Conservation (phyloP, 2,888 invertebrate species). For the Azorinus chamasolen region DNA sequence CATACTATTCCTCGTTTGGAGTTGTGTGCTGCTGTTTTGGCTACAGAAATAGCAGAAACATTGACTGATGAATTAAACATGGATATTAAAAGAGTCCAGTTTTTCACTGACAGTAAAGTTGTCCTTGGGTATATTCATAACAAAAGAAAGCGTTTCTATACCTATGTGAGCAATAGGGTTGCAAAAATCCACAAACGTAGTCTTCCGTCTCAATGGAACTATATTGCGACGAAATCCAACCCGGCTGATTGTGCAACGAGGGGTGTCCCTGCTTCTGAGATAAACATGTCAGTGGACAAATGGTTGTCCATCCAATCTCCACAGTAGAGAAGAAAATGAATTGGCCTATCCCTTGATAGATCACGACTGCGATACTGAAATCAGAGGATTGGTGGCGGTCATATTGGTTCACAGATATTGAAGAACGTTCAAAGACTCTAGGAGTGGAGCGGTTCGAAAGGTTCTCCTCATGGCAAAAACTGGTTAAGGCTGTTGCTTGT, state of each 20-base stretch:
- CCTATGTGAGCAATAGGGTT: not conserved
- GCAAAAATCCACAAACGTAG: no score
- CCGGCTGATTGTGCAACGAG: no score
- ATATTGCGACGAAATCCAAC: not conserved
- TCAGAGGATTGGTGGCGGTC: constrained; percentile 31
- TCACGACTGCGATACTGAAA: constrained; percentile 33
- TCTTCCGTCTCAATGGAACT: no score
- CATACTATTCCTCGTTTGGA: constrained; percentile 67
- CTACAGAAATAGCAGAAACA: constrained; percentile 46
- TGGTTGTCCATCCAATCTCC: no score
- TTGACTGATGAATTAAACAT: constrained; percentile 40
- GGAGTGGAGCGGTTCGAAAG: constrained; percentile 39
- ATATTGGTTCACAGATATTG: no score
- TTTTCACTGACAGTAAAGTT: constrained; percentile 46
- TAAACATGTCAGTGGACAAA: no score
- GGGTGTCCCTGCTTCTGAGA: no score
- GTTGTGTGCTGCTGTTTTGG: constrained; percentile 64
- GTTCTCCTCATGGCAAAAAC: constrained; percentile 53
- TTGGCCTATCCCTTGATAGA: constrained; percentile 27
- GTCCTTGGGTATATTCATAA: not conserved
- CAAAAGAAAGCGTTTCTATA: not conserved
- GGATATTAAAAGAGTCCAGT: constrained; percentile 1
- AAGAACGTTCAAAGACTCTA: no score
- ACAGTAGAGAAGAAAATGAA: no score
- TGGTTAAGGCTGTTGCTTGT: no score